Evolutionary conservation across 2,113 vertebrate species (phyloP).

Genomic region (Odontophorus gujanensis): DNA sequence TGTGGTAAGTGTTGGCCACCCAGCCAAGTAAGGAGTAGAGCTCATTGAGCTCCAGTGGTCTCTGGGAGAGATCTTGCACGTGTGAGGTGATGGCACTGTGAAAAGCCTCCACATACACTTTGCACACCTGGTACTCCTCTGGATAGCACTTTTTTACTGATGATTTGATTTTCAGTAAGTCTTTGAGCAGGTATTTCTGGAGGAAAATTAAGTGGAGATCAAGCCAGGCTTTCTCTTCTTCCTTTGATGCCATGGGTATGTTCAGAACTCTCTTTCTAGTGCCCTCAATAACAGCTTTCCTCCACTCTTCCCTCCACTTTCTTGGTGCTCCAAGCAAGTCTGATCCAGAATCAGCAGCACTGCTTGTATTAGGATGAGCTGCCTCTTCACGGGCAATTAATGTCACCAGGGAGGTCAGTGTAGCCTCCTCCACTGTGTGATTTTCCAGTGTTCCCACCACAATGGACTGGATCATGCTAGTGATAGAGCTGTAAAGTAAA

Average conservation of each 20-base stretch:
- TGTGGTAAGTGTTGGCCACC: slow-evolving; percentile 75
- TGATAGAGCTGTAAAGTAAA: slow-evolving; percentile 76
- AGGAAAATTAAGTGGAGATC: slow-evolving; percentile 64
- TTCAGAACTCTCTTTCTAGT: slow-evolving; percentile 54
- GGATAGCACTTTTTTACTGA: slow-evolving; percentile 73
- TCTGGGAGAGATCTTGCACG: slow-evolving; percentile 62
- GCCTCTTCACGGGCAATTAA: slow-evolving; percentile 74
- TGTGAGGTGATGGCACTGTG: slow-evolving; percentile 74
- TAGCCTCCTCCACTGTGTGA: neutral
- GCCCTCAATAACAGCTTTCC: slow-evolving; percentile 48
- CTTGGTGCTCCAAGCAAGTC: slow-evolving; percentile 66
- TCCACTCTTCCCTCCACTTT: slow-evolving; percentile 77
- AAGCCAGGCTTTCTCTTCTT: slow-evolving; percentile 24
- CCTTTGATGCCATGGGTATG: neutral
- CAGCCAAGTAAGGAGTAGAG: slow-evolving; percentile 75
- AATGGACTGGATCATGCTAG: slow-evolving; percentile 14
- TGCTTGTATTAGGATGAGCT: slow-evolving; percentile 34
- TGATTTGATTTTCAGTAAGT: slow-evolving; percentile 73
- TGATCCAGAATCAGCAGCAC: neutral
- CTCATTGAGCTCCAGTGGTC: neutral
- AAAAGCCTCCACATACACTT: slow-evolving; percentile 72
- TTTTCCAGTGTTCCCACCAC: slow-evolving; percentile 70
- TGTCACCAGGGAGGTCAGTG: slow-evolving; percentile 55
- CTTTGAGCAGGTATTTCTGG: slow-evolving; percentile 33
- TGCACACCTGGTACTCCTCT: slow-evolving; percentile 72